Base-by-base conservation (phyloP, 2,113 vertebrate genomes). In the Panthera uncia region DNA sequence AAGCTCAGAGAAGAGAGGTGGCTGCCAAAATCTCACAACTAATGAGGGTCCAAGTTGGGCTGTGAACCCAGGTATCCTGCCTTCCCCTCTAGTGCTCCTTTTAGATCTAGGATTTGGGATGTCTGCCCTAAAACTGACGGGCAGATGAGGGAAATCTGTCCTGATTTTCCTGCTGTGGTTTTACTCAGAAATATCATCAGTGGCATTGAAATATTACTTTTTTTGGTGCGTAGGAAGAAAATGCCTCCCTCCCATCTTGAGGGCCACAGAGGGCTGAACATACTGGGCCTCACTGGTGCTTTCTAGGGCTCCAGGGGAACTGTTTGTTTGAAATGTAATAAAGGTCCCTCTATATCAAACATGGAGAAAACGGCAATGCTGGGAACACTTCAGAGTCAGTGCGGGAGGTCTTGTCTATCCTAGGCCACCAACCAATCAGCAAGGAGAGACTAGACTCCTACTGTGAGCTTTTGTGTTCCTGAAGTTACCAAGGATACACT, bases 261-360 rank as follows among this genome's bases (percentile, higher is more conserved):
- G 29, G 33, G 27, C 57, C 50, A n/a, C 29, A 63, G 55, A 94
- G 71, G 38, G 57, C 55, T 27, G 79, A 95, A 73, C 69, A 52
- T 80, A 83, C 45, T 76, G 74, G 38, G 81, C 96, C 79, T 86
- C 63, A 36, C 16, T 68, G n/a, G 52, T 63, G 50, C 55, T 94
- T 95, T 83, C 69, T 94, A 71, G 38, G 69, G 63, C 11, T 61
- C 55, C 29, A 31, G 11, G 55, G 50, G 57, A 96, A 94, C n/a
- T 38, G 16, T 87, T 91, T 52, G 23, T 88, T 92, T 94, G 76
- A 91, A 95, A 97, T 41, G 61, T 81, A 92, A 83, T 91, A 41
- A 90, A 88, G 19, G 4, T 96, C 89, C 83, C 73, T 96, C 86
- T 81, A 78, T 38, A 33, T 65, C 57, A 93, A 93, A 88, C 25